Evolutionary conservation across 2,888 invertebrate species (phyloP), one percentile per base, ranked within the genome.

Genomic region (Ommatoiulus sabulosus): DNA sequence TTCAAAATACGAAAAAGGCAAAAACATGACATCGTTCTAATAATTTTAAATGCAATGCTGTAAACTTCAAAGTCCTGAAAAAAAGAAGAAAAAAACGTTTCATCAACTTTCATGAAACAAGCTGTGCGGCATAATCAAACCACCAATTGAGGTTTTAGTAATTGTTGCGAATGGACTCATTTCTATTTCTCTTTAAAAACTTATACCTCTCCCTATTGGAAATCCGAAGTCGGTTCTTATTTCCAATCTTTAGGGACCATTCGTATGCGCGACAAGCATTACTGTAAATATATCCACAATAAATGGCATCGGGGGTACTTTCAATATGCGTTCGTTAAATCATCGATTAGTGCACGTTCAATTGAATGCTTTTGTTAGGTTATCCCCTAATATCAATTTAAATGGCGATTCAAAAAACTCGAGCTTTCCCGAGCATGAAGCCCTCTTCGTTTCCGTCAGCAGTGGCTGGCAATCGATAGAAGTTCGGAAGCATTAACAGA

Each of bases 301-400:
- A 80, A 80, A 80, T 80, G 80, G 80, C 80, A 80, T n/a, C 15
- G 80, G 35, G 15, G 80, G 15, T 10, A 15, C 52, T 8, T 80
- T 80, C 80, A 80, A 80, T 80, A 80, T 35, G 10, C 80, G 3
- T 24, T 80, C 24, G 80, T 24, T 12, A 10, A 80, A 80, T 80
- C 35, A 35, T 35, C 35, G 35, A 80, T 80, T 80, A 80, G 35
- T 80, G 35, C 24, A 35, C 80, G 80, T 80, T 35, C 80, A 80
- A 24, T 80, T 43, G 80, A 15, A 15, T 12, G 15, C 35, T 80
- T 35, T 80, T 80, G 80, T 80, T 1, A 35, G 35, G 0, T 12
- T 80, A 4, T 80, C 80, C 80, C 80, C 80, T 80, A 80, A 80
- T 80, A 80, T 80, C 80, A 80, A 80, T 80, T 80, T 80, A 80